Evolutionary conservation across 2,888 invertebrate species (phyloP).

Genomic region (Latheticus oryzae): DNA sequence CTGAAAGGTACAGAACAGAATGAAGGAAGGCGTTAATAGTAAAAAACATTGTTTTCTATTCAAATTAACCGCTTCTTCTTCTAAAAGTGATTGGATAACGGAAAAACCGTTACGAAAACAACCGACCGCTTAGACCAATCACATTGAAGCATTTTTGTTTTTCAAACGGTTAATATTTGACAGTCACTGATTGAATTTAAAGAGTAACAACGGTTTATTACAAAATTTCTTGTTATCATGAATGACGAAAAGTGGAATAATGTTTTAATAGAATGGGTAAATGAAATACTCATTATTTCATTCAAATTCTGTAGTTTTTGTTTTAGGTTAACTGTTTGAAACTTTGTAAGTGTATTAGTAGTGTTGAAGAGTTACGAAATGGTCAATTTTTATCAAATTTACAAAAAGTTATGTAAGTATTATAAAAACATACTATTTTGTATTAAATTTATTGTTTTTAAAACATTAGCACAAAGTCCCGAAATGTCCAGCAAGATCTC

Average conservation of each 20-base stretch:
- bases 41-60: neutral
- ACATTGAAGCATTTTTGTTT: slow-evolving; percentile 13
- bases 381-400: slow-evolving; percentile 59
- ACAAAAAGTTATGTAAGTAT: slow-evolving; percentile 59
- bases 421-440: neutral
- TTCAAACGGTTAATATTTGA: slow-evolving; percentile 19
- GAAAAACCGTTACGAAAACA: slow-evolving; percentile 5
- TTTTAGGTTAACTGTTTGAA: slow-evolving; percentile 61
- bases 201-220: slow-evolving; percentile 13
- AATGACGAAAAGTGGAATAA: slow-evolving; percentile 50
- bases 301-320: neutral
- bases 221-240: slow-evolving; percentile 30
- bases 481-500: slow-evolving; percentile 46
- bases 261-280: slow-evolving; percentile 59
- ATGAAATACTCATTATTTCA: slow-evolving; percentile 10
- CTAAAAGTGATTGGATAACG: slow-evolving; percentile 2
- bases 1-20: no score
- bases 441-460: slow-evolving; percentile 29
- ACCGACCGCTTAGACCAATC: slow-evolving; percentile 20
- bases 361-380: slow-evolving; percentile 54
- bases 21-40: no score
- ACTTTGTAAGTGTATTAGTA: slow-evolving; percentile 51
- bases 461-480: slow-evolving; percentile 50
- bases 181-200: slow-evolving; percentile 10
- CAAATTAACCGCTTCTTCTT: slow-evolving; percentile 2